Base-by-base conservation (phyloP, 2,888 invertebrate species). In the Acrobasis suavella region DNA sequence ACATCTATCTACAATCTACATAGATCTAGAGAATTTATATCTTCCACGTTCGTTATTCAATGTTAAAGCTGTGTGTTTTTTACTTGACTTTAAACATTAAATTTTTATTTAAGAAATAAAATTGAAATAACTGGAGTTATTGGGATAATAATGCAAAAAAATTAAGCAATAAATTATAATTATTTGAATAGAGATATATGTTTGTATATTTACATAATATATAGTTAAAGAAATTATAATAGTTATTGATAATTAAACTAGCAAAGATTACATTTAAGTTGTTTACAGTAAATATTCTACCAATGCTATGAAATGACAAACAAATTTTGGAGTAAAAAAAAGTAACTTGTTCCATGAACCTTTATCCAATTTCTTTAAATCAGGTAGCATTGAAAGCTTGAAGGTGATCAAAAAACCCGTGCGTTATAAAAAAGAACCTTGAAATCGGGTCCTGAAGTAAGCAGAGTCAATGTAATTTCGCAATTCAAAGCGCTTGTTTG, bases 1-100 rank as follows among this genome's bases (percentile, higher is more conserved):
- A 66, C 67, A 42, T 59, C 61, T 66, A 62, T 12, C 52, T 69
- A 62, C 58, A 22, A 64, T 67, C n/a, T n/a, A 63, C 64, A 64
- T 73, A 64, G 69, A 63, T 68, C 65, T 65, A 65, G 39, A 9
- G 58, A 50, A 32, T 49, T 39, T 58, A 58, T 15, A n/a, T 58
- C 15, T n/a, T 58, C 22, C 32, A 50, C 50, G 59, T 50, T 14
- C 22, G 56, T 56, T 56, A 56, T 56, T 56, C 9, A 42, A 56
- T 56, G 17, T 42, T 17, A 14, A 42, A n/a, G 9, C 46, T 56
- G 42, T 42, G n/a, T 14, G 5, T 12, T 52, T 2, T 32, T 32
- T 5, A 32, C 32, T 32, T 32, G 8, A 32, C 32, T 7, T 32
- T 32, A 32, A 32, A 6, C 32, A 32, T 32, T 5, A 6, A 0